Conservation (phyloP, 2,888 invertebrate species). For the Conistra vaccinii region DNA sequence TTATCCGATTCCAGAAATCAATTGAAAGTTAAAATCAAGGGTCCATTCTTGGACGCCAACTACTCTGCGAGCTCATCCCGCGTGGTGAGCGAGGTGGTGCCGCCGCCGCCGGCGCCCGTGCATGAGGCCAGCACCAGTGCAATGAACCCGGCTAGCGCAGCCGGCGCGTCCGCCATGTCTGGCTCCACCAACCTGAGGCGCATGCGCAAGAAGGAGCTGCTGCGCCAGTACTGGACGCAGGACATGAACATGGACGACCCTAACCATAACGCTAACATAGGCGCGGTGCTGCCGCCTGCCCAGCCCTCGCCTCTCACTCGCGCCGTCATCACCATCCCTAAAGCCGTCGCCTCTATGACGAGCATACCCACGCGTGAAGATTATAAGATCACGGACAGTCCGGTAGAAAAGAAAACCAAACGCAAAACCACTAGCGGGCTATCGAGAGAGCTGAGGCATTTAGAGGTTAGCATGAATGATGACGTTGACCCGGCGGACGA, state of each 20-base stretch:
- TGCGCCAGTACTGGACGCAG: slow-evolving; percentile 95
- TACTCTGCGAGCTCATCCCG: slow-evolving; percentile 92
- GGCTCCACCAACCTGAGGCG: slow-evolving; percentile 95
- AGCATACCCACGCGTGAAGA: slow-evolving; percentile 96
- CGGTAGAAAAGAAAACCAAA: slow-evolving; percentile 92
- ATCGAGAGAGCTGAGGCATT: slow-evolving; percentile 91
- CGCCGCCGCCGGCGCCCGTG: slow-evolving; percentile 83
- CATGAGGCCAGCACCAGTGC: slow-evolving; percentile 81
- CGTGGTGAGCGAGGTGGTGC: slow-evolving; percentile 86
- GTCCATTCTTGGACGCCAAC: slow-evolving; percentile 94
- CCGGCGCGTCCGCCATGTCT: slow-evolving; percentile 86
- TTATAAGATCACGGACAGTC: slow-evolving; percentile 93
- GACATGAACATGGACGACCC: slow-evolving; percentile 96
- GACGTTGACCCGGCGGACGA: slow-evolving; percentile 88
- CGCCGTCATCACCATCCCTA: slow-evolving; percentile 95
- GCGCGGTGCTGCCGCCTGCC: slow-evolving; percentile 89
- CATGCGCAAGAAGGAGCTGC: slow-evolving; percentile 97
- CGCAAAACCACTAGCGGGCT: slow-evolving; percentile 89
- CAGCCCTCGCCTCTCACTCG: slow-evolving; percentile 92
- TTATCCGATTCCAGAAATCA: slow-evolving; percentile 96
- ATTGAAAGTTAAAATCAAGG: slow-evolving; percentile 97
- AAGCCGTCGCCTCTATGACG: slow-evolving; percentile 97
- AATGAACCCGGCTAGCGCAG: slow-evolving; percentile 82
- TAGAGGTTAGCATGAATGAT: slow-evolving; percentile 91
- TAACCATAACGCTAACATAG: slow-evolving; percentile 82